Evolutionary conservation across 2,797 vertebrate genomes (phyloP).

Genomic region (Staurois parvus): DNA sequence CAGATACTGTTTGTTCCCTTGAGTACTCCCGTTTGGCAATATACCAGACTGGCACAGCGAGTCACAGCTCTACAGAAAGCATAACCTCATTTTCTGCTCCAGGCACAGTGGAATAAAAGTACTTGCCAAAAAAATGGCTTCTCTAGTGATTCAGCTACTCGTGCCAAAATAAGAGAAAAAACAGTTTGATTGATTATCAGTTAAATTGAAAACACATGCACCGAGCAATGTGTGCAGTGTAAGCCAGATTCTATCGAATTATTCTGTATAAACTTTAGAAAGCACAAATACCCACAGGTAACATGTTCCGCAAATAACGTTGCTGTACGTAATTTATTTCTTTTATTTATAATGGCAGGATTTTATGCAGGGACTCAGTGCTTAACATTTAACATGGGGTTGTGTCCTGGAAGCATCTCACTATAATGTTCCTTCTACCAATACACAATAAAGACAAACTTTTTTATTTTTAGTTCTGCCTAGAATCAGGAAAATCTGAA

Average conservation of each 20-base stretch:
- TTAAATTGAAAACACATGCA: slow-evolving; percentile 24
- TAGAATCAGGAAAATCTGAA: too few relatives aligned
- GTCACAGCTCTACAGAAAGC: slow-evolving; percentile 3
- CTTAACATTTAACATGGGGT: too few relatives aligned
- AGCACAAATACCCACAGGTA: not conserved
- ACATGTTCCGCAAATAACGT: too few relatives aligned
- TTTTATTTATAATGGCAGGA: too few relatives aligned
- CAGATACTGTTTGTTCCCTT: slow-evolving; percentile 23
- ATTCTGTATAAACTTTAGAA: slow-evolving; percentile 1
- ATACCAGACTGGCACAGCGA: slow-evolving; percentile 14
- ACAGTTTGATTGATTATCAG: slow-evolving; percentile 20
- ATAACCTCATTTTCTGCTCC: slow-evolving; percentile 24
- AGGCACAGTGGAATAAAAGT: slow-evolving; percentile 14
- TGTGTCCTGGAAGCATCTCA: too few relatives aligned
- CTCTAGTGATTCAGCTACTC: not conserved
- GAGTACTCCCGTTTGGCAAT: slow-evolving; percentile 2
- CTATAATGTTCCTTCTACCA: too few relatives aligned
- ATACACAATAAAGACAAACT: too few relatives aligned
- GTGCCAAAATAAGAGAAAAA: slow-evolving; percentile 1
- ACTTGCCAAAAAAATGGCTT: slow-evolving; percentile 22
- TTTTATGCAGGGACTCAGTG: too few relatives aligned
- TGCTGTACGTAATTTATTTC: too few relatives aligned
- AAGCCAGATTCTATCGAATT: not conserved
- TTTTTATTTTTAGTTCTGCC: too few relatives aligned
- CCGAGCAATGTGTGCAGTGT: not conserved